phyloP scores from a whole-genome alignment of 2,797 vertebrate genomes.

The Poecilia wingei region DNA sequence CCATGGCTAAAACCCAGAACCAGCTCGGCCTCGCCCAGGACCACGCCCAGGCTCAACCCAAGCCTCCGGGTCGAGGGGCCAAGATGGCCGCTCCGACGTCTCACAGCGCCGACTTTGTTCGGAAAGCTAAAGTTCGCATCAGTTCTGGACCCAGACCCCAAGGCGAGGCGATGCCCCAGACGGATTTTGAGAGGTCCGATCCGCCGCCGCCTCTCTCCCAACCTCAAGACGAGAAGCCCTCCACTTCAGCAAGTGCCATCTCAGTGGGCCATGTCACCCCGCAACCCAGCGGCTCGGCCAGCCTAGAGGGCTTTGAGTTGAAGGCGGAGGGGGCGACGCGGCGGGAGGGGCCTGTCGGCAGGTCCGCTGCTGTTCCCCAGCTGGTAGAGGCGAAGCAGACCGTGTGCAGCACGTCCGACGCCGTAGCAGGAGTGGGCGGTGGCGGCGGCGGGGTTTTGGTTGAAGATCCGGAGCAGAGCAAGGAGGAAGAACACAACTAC shows the following conservation, averaged over 20 bases:
- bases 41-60: conserved; percentile 45
- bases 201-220: conserved; percentile 80
- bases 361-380: conserved; percentile 73
- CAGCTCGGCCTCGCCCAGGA: conserved; percentile 64
- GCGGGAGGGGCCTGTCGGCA: conserved; percentile 57
- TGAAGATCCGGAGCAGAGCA: conserved; percentile 90
- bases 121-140: conserved; percentile 95
- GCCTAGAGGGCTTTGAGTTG: conserved; percentile 61
- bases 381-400: conserved; percentile 72
- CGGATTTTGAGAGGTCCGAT: conserved; percentile 73
- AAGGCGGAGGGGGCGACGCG: conserved; percentile 52
- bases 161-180: conserved; percentile 68
- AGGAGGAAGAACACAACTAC: conserved; percentile 99
- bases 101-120: conserved; percentile 91
- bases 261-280: conserved; percentile 39
- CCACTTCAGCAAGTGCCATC: conserved; percentile 57
- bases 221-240: conserved; percentile 73
- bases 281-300: conserved; percentile 35
- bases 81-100: conserved; percentile 84
- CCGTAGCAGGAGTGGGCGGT: conserved; percentile 69
- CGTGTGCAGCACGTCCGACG: conserved; percentile 63
- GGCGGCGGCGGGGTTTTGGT: conserved; percentile 75
- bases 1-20: conserved; percentile 87
- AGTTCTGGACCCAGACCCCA: conserved; percentile 81
- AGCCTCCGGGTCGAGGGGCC: conserved; percentile 50